phyloP scores from a whole-genome alignment of 2,113 vertebrate species.

The Psilopsiagon aurifrons region DNA sequence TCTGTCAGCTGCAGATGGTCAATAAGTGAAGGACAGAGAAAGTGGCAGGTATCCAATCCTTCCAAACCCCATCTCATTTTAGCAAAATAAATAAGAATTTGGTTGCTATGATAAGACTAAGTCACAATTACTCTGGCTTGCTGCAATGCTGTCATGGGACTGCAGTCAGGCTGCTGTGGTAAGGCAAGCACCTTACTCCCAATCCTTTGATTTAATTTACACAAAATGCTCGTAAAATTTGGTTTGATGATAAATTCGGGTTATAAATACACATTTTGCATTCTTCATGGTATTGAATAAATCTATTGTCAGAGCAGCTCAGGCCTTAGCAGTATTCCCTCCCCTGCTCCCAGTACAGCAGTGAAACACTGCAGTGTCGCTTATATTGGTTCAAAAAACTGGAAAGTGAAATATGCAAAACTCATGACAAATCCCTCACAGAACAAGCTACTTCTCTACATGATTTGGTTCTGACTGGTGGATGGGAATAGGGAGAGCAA shows the following conservation, averaged over 20 bases:
- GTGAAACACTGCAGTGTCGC: neutral
- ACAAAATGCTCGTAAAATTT: neutral
- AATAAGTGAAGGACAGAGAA: conserved; percentile 9
- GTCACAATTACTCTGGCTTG: neutral
- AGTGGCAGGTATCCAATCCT: conserved; percentile 18
- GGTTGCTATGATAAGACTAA: conserved; percentile 42
- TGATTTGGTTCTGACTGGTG: neutral
- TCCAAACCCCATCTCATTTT: neutral
- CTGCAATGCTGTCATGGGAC: neutral
- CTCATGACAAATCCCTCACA: neutral
- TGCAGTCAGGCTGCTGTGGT: neutral
- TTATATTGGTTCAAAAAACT: neutral
- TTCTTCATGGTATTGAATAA: neutral
- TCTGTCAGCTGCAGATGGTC: conserved; percentile 44
- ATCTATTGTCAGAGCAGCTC: neutral
- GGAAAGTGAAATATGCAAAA: neutral
- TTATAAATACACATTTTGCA: neutral
- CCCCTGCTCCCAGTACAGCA: neutral
- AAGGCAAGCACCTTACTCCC: neutral
- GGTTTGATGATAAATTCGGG: neutral
- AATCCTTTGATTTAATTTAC: neutral
- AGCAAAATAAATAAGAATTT: neutral
- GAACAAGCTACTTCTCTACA: neutral
- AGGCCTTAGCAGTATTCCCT: neutral
- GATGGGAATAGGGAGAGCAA: neutral